Evolutionary conservation across 2,113 vertebrate genomes (phyloP), one percentile per base, ranked within the genome.

Genomic region (Laticauda colubrina): DNA sequence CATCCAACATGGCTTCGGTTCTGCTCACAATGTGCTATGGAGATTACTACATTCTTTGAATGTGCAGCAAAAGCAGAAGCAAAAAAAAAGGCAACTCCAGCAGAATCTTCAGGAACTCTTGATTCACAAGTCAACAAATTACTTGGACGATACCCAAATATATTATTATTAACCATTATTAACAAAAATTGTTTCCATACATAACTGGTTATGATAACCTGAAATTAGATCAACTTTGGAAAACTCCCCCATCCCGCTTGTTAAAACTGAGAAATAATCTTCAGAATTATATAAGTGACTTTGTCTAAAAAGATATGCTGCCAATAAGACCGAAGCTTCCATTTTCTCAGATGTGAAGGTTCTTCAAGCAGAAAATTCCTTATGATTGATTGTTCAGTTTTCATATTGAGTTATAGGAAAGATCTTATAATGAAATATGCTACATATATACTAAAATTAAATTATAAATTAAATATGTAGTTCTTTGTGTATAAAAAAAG

Each of bases 91-190:
- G 94, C 91, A 95, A 90, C 89, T 5, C 85, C 92, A 53, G 92
- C 93, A 23, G 94, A 96, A 1, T 2, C 6, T 0, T 1, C 90
- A 43, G 97, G 96, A 94, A 96, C 59, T 85, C 97, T 99, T 90
- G 69, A 94, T 87, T 96, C 98, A 5, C 98, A 97, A 96, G 96
- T 97, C 95, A 99, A 97, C 51, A 96, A 90, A 4, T 97, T 99
- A 43, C 97, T 99, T 93, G 98, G 92, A 92, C 97, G 98, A 93
- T 98, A 97, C 95, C 99, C 99, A 93, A 98, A 98, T 96, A n/a
- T n/a, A n/a, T n/a, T n/a, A n/a, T n/a, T n/a, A n/a, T n/a, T n/a
- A n/a, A 61, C 2, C 96, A 98, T 43, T 94, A 96, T 85, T 98
- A 93, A 95, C 95, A 75, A 92, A 51, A 48, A 3, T 51, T 88